Percentiles rank a stretch among this genome's conserved stretches.
These are phyloP conservation scores for Eulithis testata DNA, from an alignment of 2,888 invertebrate genomes.

Conservation along the genomic window DNA sequence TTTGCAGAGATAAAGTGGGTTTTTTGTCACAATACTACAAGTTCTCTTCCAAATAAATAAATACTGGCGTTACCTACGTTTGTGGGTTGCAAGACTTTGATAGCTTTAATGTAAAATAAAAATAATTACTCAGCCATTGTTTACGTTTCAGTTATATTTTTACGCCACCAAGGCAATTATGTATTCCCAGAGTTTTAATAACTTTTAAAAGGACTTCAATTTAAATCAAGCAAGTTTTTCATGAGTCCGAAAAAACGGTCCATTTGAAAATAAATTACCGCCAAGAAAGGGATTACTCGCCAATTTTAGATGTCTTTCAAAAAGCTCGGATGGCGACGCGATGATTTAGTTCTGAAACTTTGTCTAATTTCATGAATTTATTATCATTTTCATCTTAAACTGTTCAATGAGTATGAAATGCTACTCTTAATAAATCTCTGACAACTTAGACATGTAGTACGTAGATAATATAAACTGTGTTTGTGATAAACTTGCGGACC, in stretches of 20 bases:
- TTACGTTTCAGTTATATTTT: conserved; percentile 9
- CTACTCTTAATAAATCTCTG: conserved; percentile 37
- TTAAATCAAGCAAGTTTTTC: conserved; percentile 48
- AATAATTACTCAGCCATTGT: neutral
- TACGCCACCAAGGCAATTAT: conserved; percentile 3
- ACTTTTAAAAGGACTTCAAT: conserved; percentile 45
- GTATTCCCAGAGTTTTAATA: conserved; percentile 20
- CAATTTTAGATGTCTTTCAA: conserved; percentile 60
- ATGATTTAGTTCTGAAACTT: conserved; percentile 59
- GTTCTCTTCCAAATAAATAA: too few species aligned
- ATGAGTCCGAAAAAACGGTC: conserved; percentile 49
- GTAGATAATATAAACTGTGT: too few species aligned
- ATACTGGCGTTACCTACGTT: too few species aligned
- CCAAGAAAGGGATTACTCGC: conserved; percentile 59
- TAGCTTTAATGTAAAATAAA: neutral
- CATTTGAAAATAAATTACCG: conserved; percentile 57
- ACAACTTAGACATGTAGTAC: neutral
- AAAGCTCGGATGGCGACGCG: conserved; percentile 50
- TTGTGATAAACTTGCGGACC: too few species aligned
- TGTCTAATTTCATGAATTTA: conserved; percentile 56
- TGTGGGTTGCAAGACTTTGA: too few species aligned
- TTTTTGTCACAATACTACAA: neutral
- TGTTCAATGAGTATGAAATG: conserved; percentile 48
- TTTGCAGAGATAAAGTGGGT: conserved; percentile 10
- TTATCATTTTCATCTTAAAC: conserved; percentile 49